These are phyloP conservation scores for Leptoclinus maculatus DNA, from an alignment of 2,797 vertebrate genomes.

Conservation along the genomic window DNA sequence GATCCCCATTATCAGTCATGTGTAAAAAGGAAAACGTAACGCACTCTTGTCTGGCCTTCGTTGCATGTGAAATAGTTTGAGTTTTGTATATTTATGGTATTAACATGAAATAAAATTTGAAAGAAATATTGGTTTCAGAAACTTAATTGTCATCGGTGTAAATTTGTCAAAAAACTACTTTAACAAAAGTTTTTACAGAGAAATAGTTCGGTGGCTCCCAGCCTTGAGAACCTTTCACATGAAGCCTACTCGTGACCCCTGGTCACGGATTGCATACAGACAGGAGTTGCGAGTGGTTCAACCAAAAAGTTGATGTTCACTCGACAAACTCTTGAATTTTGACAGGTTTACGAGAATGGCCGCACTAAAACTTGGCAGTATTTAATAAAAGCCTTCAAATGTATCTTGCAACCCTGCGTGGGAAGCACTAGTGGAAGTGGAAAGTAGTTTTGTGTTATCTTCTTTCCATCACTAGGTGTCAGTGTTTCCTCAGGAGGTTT, in stretches of 20 bases:
- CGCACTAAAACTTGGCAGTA: neutral
- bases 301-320: neutral
- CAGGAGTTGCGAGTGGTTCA: neutral
- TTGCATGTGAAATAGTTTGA: slow-evolving; percentile 95
- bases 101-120: slow-evolving; percentile 92
- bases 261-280: neutral
- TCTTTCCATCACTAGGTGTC: slow-evolving; percentile 58
- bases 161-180: neutral
- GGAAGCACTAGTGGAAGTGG: neutral
- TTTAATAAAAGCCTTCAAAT: neutral
- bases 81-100: slow-evolving; percentile 99
- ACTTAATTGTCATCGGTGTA: neutral
- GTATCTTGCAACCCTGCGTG: neutral
- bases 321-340: neutral
- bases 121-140: slow-evolving; percentile 61
- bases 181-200: neutral
- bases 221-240: neutral
- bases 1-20: slow-evolving; percentile 85
- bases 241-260: neutral
- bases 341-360: neutral
- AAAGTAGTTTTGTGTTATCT: slow-evolving; percentile 8
- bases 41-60: slow-evolving; percentile 86
- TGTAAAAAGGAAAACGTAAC: slow-evolving; percentile 85
- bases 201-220: neutral
- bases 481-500: slow-evolving; percentile 37